Base-by-base conservation (phyloP, 2,113 vertebrate genomes). In the Passer montanus region DNA sequence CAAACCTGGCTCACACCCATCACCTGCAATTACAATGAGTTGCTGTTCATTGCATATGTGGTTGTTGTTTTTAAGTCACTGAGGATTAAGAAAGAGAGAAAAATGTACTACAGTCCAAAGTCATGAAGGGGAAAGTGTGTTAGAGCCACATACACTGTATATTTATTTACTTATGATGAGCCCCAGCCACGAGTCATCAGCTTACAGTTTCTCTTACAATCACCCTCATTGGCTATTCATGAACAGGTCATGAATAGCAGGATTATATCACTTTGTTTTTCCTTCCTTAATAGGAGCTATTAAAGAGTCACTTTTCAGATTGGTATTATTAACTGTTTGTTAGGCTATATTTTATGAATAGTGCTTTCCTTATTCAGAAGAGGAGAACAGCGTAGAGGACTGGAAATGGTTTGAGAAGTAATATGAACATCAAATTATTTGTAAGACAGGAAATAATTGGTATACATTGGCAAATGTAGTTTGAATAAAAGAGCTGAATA, bases 151-250 rank as follows among this genome's bases (percentile, higher is more conserved):
- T 81, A 59, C 47, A 58, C 74, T 79, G 86, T 84, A 84, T 97
- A 97, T 97, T 97, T 97, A 96, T 97, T 97, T 97, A 96, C 91
- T 96, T 92, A 95, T 81, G 96, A 97, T 97, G 95, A 96, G 94
- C 81, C 76, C 78, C 93, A 94, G 78, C 84, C 88, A 92, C 4
- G 22, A 97, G 78, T 84, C 94, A 97, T 97, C 91, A 96, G 73
- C 84, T 85, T 97, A 93, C 95, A 96, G 95, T 85, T 96, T 95
- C 96, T 62, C 89, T 95, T 88, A 97, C 96, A 97, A 97, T 97
- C 73, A 66, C 90, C 73, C 37, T 96, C 95, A 95, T 97, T 97
- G 96, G 97, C 93, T 95, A 96, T 97, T 97, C 96, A 97, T 87
- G 81, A 96, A 47, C 81, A 90, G 58, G 95, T 87, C 89, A 97